phyloP scores from a whole-genome alignment of 2,888 invertebrate genomes.

The Dendrolimus houi region DNA sequence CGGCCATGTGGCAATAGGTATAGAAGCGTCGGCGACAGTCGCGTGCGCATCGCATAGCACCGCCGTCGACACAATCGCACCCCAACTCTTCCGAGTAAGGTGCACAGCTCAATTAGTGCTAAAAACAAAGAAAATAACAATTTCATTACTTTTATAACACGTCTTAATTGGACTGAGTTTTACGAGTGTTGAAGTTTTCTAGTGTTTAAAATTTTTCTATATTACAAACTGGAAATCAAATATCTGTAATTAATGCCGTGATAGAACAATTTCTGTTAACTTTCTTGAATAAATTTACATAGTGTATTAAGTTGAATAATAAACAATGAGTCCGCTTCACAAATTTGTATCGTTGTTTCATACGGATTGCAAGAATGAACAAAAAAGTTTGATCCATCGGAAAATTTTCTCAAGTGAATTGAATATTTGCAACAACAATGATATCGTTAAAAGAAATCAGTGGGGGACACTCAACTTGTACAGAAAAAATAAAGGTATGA shows the following conservation, averaged over 20 bases:
- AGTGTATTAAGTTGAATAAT: neutral
- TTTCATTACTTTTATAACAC: slow-evolving; percentile 1
- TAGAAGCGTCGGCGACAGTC: slow-evolving; percentile 42
- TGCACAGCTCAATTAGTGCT: slow-evolving; percentile 23
- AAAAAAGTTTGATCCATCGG: slow-evolving; percentile 53
- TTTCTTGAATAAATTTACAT: neutral
- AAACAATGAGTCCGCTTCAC: slow-evolving; percentile 75
- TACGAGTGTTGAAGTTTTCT: neutral
- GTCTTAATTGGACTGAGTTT: neutral
- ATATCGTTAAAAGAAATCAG: slow-evolving; percentile 66
- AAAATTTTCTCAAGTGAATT: slow-evolving; percentile 78
- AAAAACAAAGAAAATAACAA: slow-evolving; percentile 12
- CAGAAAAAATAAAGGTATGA: slow-evolving; percentile 56
- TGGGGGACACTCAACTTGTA: slow-evolving; percentile 73
- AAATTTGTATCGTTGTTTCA: slow-evolving; percentile 79
- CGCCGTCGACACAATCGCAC: slow-evolving; percentile 23
- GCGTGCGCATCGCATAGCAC: slow-evolving; percentile 29
- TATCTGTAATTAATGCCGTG: neutral
- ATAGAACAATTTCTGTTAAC: neutral
- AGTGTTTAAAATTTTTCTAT: neutral
- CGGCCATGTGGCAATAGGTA: slow-evolving; percentile 36
- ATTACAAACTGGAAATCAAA: no score
- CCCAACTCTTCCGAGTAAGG: slow-evolving; percentile 24
- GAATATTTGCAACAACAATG: slow-evolving; percentile 57
- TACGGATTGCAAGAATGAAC: slow-evolving; percentile 67